Evolutionary conservation across 2,888 invertebrate species (phyloP), one percentile per base, ranked within the genome.

Genomic region (Aleiodes alternator): DNA sequence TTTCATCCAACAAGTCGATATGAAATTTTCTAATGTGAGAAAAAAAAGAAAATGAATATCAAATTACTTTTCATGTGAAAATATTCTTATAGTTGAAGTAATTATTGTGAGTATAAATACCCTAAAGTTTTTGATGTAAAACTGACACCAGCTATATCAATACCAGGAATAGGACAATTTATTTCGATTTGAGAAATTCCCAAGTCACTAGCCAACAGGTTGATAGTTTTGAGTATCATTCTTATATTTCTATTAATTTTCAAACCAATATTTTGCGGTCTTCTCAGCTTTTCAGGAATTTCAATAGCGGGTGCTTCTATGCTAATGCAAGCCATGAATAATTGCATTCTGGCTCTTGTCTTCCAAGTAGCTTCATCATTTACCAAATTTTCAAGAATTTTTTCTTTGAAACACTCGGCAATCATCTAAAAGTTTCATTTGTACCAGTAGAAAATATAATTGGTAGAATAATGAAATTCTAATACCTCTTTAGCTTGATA

Each of bases 1-100:
- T 84, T 12, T 88, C 84, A 82, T 91, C 90, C 64, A 91, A 81
- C n/a, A 91, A 81, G 83, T 91, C 91, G 59, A 91, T 83, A 80
- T 90, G 85, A 66, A 90, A 84, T 34, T 80, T 81, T 74, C 88
- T 89, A 23, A 23, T 23, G 2, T 1, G 23, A 23, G 57, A 85
- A 84, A 79, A 83, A 83, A 69, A 85, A 82, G 68, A 86, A 85
- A 66, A 51, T 85, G 86, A 48, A 90, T 56, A 59, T 66, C 14
- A 38, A 4, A 50, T 50, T 34, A 38, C 6, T 38, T 38, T 38
- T 8, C 5, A 38, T 38, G 23, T 23, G 23, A 23, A 23, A 23
- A 23, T 23, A 23, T 23, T 23, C n/a, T n/a, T n/a, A n/a, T n/a
- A n/a, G n/a, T 38, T 38, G 38, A 38, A 38, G 8, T 38, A 38